These are phyloP conservation scores for Chrysochloris asiatica DNA, from an alignment of 2,113 vertebrate genomes.

Conservation along the genomic window DNA sequence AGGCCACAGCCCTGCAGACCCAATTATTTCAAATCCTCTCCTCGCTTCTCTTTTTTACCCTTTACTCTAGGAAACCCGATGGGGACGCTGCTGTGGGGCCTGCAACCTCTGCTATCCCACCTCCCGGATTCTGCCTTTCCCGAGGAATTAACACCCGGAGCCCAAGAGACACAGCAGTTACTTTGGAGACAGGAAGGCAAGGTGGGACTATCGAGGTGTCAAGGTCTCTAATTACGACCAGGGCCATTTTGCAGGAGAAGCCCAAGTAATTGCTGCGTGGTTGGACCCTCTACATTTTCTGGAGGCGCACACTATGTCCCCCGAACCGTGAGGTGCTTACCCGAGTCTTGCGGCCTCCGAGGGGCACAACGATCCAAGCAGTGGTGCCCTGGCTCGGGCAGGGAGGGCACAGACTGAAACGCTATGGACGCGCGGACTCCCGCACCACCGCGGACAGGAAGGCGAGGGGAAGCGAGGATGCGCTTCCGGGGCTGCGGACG, in stretches of 20 bases:
- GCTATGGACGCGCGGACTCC: background rate
- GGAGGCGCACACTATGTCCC: background rate
- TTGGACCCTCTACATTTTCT: background rate
- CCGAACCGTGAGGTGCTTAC: background rate
- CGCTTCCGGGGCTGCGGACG: constrained; percentile 66
- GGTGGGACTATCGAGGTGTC: background rate
- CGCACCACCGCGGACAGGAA: constrained; percentile 19
- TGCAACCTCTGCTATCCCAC: background rate
- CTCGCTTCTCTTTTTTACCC: background rate
- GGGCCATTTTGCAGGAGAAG: background rate
- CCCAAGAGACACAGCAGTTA: background rate
- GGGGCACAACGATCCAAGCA: background rate
- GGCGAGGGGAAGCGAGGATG: constrained; percentile 8
- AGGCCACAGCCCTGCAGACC: background rate
- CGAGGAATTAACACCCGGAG: background rate
- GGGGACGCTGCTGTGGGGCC: too few species aligned
- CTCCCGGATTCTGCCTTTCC: background rate
- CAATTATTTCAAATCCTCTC: background rate
- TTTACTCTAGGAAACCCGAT: background rate
- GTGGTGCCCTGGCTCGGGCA: background rate
- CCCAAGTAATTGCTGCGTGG: background rate
- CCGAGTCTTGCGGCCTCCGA: background rate
- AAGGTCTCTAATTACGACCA: background rate
- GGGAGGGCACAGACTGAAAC: background rate
- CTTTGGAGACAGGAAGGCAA: background rate